Conservation (phyloP, 2,888 invertebrate species). For the Acrobasis repandana region DNA sequence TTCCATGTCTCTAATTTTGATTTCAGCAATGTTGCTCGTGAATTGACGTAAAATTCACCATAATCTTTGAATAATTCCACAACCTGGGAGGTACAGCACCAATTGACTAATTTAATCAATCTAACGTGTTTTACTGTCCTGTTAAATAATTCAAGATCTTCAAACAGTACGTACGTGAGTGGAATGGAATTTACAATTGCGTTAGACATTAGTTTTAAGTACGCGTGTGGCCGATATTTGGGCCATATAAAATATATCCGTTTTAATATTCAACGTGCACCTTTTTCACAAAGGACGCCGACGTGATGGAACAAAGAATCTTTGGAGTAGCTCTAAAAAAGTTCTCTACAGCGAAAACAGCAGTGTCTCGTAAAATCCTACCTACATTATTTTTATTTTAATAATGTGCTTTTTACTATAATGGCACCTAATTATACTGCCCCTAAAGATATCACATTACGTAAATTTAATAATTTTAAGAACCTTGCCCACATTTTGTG, state of each 20-base stretch:
- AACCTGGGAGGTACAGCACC: conserved; percentile 12
- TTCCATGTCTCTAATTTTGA: too few relatives aligned
- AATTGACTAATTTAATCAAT: conserved; percentile 10
- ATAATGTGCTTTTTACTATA: too few relatives aligned
- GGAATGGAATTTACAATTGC: background rate
- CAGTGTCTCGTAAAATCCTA: too few relatives aligned
- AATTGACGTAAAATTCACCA: background rate
- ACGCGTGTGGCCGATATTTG: conserved; percentile 50
- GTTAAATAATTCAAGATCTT: conserved; percentile 20
- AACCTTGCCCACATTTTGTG: too few relatives aligned
- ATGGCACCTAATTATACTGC: too few relatives aligned
- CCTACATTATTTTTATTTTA: too few relatives aligned
- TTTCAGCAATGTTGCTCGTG: background rate
- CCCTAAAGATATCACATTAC: too few relatives aligned
- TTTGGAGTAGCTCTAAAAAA: conserved; percentile 31
- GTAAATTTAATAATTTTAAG: too few relatives aligned
- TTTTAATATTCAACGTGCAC: conserved; percentile 69
- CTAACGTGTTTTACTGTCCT: conserved; percentile 7
- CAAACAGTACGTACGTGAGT: conserved; percentile 6
- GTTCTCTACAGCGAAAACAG: too few relatives aligned
- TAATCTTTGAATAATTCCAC: background rate
- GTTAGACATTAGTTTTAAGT: conserved; percentile 28
- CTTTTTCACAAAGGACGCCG: conserved; percentile 71
- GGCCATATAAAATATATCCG: conserved; percentile 46
- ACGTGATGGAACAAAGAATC: conserved; percentile 49